A percentile compares a stretch with the other conserved stretches of the same genome.
Conservation (phyloP, 2,888 invertebrate genomes). For the Schizaphis graminum region DNA sequence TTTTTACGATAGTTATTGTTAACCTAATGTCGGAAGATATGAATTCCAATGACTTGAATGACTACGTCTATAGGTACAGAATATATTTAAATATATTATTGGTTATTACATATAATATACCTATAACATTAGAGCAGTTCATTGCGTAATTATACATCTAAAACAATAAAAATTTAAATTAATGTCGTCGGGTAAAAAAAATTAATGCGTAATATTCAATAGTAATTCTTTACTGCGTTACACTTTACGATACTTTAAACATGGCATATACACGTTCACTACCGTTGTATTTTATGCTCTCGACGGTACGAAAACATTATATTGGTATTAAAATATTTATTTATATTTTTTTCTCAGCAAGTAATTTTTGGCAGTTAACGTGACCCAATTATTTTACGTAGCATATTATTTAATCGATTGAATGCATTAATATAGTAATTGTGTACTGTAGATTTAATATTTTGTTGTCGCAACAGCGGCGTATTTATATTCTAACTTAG, state of each 20-base stretch:
- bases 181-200: conserved; percentile 33
- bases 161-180: conserved; percentile 56
- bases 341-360: not conserved
- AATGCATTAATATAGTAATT: not conserved
- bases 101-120: conserved; percentile 32
- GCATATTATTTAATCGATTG: conserved; percentile 13
- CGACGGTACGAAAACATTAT: not conserved
- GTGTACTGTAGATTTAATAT: not conserved
- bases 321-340: conserved; percentile 12
- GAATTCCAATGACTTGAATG: conserved; percentile 39
- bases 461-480: not conserved
- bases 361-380: conserved; percentile 21
- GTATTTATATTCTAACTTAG: not conserved
- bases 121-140: conserved; percentile 34
- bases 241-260: conserved; percentile 32
- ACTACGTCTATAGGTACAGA: conserved; percentile 31
- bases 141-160: conserved; percentile 51
- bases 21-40: not conserved
- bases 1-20: conserved; percentile 33
- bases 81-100: conserved; percentile 61
- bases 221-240: conserved; percentile 3
- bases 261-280: conserved; percentile 33
- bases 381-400: not conserved
- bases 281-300: conserved; percentile 32
- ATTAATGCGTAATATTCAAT: conserved; percentile 23